Base-by-base conservation (phyloP, 2,113 vertebrate genomes). In the Pogonocichla stellata region DNA sequence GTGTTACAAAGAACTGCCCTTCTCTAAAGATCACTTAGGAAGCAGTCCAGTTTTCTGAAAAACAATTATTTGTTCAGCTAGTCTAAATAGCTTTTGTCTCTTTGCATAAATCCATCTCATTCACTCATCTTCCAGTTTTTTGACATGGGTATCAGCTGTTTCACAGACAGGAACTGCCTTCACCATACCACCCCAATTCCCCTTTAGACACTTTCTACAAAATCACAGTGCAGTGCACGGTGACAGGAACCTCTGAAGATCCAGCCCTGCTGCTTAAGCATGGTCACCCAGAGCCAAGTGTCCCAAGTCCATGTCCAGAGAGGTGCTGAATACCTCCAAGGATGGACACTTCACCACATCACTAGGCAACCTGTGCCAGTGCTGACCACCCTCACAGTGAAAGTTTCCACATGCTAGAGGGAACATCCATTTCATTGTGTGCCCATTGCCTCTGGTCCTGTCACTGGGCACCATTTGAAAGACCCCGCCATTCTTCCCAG, bases 361-460 rank as follows among this genome's bases (percentile, higher is more conserved):
- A 33, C 31, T 9, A 50, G 43, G 50, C 25, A 65, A 23, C 8
- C 50, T 43, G 28, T 23, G 26, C 26, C 22, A 51, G 16, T 5
- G 45, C 10, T 31, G 13, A 9, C 24, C 38, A 60, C 13, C 28
- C 38, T n/a, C 20, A 40, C 28, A 67, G 45, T 15, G 45, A n/a
- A 53, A 29, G 28, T 5, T 40, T 6, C 60, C 45, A 51, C 19
- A 20, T 5, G 16, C 14, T 74, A 47, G 38, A 67, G 38, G 19
- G 38, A 81, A 12, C 15, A 10, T 17, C 15, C 48, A 26, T 50
- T 50, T 51, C 50, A 53, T 10, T 4, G 9, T 19, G 17, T 31
- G 19, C 38, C 28, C 38, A 45, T 17, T 0, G 0, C 53, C 70
- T 47, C 38, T 54, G n/a, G 19, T 47, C 24, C n/a, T 9, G 4